Percentiles rank a stretch among this genome's conserved stretches.
Evolutionary conservation across 2,113 vertebrate genomes (phyloP).

Genomic region (Anhinga rufa): DNA sequence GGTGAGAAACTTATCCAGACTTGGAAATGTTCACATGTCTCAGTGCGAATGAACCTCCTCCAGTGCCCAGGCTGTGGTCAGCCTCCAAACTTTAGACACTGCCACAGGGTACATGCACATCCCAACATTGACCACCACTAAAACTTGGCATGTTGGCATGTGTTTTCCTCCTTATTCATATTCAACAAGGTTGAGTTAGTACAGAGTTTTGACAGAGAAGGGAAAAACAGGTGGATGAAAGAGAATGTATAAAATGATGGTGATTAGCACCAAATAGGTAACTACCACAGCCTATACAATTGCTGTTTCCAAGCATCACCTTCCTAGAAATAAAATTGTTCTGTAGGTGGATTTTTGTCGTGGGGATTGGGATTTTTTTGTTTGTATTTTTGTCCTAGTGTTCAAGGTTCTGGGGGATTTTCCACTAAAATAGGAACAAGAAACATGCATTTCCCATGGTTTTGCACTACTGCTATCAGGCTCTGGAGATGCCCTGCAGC

Average conservation of each 20-base stretch:
- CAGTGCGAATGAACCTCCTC: not conserved
- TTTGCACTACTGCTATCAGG: accelerated
- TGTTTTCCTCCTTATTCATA: not conserved
- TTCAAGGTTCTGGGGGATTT: not conserved
- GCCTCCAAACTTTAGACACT: not conserved
- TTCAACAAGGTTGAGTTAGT: not conserved
- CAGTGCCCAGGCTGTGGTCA: not conserved
- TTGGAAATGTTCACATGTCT: not conserved
- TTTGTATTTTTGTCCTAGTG: not conserved
- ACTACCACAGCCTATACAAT: not conserved
- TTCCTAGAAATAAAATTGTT: not conserved
- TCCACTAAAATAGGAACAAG: not conserved
- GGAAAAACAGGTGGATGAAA: not conserved
- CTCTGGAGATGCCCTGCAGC: not conserved
- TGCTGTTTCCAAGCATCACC: not conserved
- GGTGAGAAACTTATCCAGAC: not conserved
- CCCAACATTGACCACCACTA: not conserved
- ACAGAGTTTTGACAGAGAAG: not conserved
- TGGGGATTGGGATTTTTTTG: not conserved
- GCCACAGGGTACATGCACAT: accelerated
- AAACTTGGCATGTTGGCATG: not conserved
- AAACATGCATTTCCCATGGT: not conserved
- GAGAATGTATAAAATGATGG: not conserved
- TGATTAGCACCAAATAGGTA: not conserved
- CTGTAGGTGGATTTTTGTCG: not conserved